Conservation (phyloP, 2,113 vertebrate genomes). For the Elanoides forficatus region DNA sequence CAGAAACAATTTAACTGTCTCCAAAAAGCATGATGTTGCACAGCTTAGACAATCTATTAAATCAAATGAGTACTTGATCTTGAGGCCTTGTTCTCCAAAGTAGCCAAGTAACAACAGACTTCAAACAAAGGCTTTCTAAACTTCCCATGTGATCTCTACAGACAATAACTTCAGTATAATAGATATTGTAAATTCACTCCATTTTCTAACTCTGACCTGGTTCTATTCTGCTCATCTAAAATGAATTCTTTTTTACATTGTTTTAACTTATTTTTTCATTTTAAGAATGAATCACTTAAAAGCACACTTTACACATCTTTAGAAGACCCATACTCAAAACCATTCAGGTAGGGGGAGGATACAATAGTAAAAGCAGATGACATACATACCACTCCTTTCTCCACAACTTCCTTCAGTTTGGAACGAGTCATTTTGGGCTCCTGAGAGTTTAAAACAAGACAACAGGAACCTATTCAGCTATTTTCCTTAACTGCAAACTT, state of each 20-base stretch:
- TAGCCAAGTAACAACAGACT: background rate
- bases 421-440: slow-evolving; percentile 99
- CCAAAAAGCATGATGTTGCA: background rate
- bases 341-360: background rate
- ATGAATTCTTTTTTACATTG: accelerated
- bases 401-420: slow-evolving; percentile 89
- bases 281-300: background rate
- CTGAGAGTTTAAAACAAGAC: slow-evolving; percentile 62
- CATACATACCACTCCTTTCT: slow-evolving; percentile 88
- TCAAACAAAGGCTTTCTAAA: background rate
- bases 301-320: background rate
- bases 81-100: background rate
- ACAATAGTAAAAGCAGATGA: background rate
- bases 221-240: background rate
- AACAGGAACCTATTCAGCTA: background rate
- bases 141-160: accelerated
- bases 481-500: background rate
- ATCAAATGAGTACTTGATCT: background rate
- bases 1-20: background rate
- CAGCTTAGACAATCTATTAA: background rate
- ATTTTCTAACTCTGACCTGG: background rate
- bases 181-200: background rate
- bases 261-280: background rate
- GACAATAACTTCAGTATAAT: accelerated
- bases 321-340: background rate